phyloP scores from a whole-genome alignment of 37 sponge, comb jelly and placozoan genomes.

The Theonella swinhoei region DNA sequence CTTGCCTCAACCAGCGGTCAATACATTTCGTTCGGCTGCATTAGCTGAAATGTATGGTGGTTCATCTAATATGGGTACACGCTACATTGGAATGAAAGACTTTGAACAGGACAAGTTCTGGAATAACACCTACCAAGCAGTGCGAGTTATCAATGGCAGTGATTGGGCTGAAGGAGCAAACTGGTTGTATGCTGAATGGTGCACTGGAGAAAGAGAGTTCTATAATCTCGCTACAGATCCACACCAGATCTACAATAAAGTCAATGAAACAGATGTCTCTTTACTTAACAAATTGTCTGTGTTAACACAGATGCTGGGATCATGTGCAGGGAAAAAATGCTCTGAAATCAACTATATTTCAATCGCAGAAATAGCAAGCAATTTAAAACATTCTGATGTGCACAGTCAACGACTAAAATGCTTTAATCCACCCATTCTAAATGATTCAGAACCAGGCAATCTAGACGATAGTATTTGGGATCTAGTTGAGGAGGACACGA shows the following conservation, averaged over 20 bases:
- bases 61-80: slow-evolving; percentile 65
- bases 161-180: slow-evolving; percentile 73
- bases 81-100: slow-evolving; percentile 44
- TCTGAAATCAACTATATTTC: slow-evolving; percentile 17
- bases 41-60: slow-evolving; percentile 78
- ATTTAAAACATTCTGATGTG: no score
- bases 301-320: slow-evolving; percentile 14
- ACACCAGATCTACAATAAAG: slow-evolving; percentile 38
- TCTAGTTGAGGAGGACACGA: not conserved
- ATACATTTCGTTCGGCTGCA: slow-evolving; percentile 54
- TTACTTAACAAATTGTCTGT: slow-evolving; percentile 28
- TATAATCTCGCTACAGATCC: slow-evolving; percentile 55
- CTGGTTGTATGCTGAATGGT: slow-evolving; percentile 77
- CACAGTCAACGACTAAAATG: slow-evolving; percentile 14
- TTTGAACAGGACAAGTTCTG: slow-evolving; percentile 65
- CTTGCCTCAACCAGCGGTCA: slow-evolving; percentile 17
- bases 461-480: not conserved
- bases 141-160: slow-evolving; percentile 66
- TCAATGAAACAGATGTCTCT: slow-evolving; percentile 6
- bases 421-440: slow-evolving; percentile 64
- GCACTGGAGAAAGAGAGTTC: slow-evolving; percentile 78
- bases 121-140: slow-evolving; percentile 78
- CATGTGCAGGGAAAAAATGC: slow-evolving; percentile 50
- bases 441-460: no score
- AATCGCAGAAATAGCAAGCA: slow-evolving; percentile 10